These are phyloP conservation scores for Gari tellinella DNA, from an alignment of 2,888 invertebrate species.

Conservation along the genomic window DNA sequence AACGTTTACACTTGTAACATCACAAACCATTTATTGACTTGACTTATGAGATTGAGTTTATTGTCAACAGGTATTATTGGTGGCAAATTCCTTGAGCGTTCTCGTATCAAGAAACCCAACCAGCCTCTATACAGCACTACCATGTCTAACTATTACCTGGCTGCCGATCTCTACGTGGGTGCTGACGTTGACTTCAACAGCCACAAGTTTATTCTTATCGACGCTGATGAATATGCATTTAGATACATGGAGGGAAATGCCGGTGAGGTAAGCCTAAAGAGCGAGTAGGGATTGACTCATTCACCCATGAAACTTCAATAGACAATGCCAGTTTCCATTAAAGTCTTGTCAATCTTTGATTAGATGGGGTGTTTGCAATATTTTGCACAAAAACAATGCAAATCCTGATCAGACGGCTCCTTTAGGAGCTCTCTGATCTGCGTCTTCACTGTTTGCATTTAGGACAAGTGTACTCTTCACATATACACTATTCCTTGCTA, in stretches of 20 bases:
- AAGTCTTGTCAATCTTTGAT: too few species aligned
- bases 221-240: conserved; percentile 84
- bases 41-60: too few species aligned
- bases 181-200: conserved; percentile 82
- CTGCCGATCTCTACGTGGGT: conserved; percentile 82
- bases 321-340: too few species aligned
- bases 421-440: background rate
- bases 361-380: too few species aligned
- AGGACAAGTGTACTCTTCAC: too few species aligned
- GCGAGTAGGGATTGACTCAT: background rate
- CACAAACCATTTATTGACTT: too few species aligned
- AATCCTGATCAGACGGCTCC: background rate
- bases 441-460: background rate
- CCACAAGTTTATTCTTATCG: conserved; percentile 82
- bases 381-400: background rate
- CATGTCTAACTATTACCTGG: conserved; percentile 82
- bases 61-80: conserved; percentile 81
- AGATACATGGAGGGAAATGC: conserved; percentile 91
- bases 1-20: too few species aligned
- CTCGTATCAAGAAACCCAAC: conserved; percentile 85
- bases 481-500: too few species aligned
- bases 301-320: too few species aligned
- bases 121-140: conserved; percentile 86
- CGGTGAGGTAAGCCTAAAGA: conserved; percentile 87
- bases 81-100: conserved; percentile 84